Conservation (phyloP, 2,113 vertebrate genomes). For the Oncorhynchus clarkii region DNA sequence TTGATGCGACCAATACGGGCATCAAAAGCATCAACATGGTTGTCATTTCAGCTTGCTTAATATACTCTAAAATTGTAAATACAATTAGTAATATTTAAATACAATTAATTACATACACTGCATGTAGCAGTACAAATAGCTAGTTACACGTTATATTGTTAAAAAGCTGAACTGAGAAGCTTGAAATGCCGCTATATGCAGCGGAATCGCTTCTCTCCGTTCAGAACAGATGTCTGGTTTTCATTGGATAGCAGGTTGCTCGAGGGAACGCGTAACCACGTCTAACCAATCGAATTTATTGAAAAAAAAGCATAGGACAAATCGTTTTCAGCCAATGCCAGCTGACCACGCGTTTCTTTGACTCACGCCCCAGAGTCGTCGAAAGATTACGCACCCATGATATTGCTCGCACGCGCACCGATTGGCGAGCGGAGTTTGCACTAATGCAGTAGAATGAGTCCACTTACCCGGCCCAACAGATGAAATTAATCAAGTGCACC, state of each 20-base stretch:
- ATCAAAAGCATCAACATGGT: conserved; percentile 66
- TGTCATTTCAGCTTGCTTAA: conserved; percentile 51
- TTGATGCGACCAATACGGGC: conserved; percentile 55
- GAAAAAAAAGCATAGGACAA: not conserved
- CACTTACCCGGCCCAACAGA: too few relatives aligned
- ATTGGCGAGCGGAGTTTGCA: too few relatives aligned
- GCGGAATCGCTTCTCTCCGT: conserved; percentile 63
- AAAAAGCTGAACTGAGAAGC: conserved; percentile 15
- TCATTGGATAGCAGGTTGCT: conserved; percentile 64
- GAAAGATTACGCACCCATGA: not conserved
- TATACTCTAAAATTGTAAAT: not conserved
- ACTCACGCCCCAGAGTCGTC: conserved; percentile 40
- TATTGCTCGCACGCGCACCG: too few relatives aligned
- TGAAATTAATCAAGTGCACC: too few relatives aligned
- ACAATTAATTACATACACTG: too few relatives aligned
- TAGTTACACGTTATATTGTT: not conserved
- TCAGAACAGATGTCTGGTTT: conserved; percentile 76
- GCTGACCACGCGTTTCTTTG: conserved; percentile 67
- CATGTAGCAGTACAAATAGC: not conserved
- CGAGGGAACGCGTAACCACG: conserved; percentile 26
- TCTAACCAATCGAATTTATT: conserved; percentile 50
- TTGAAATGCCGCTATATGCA: not conserved
- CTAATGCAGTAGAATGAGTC: too few relatives aligned
- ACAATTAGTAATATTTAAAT: not conserved
- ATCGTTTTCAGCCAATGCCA: conserved; percentile 53